phyloP scores from a whole-genome alignment of 2,113 vertebrate genomes.

The Spermophilus dauricus region DNA sequence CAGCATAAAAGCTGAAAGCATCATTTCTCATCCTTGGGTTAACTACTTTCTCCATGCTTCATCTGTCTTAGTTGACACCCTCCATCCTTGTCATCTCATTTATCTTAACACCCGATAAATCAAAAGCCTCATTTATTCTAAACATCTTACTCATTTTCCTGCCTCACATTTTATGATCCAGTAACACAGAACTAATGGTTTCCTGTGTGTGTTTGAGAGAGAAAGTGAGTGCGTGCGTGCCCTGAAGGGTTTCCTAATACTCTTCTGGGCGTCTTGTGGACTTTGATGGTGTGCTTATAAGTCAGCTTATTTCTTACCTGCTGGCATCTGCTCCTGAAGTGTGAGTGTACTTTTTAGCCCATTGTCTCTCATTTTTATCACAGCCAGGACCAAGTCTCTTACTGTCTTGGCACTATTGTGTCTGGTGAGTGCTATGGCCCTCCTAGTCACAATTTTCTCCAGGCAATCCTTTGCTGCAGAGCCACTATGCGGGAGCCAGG shows the following conservation, averaged over 20 bases:
- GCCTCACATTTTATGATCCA: neutral
- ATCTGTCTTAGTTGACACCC: neutral
- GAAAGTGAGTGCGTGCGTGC: neutral
- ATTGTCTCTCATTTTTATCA: neutral
- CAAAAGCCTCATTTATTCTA: neutral
- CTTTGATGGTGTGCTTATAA: fast-evolving
- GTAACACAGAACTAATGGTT: neutral
- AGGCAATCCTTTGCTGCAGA: neutral
- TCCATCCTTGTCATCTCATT: neutral
- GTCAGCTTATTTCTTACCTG: neutral
- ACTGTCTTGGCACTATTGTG: no score
- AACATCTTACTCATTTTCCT: neutral
- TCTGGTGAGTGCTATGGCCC: fast-evolving
- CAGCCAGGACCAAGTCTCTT: no score
- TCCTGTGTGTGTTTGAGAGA: neutral
- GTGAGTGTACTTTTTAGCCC: neutral
- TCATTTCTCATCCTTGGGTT: neutral
- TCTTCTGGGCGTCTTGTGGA: neutral
- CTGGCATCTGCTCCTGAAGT: neutral
- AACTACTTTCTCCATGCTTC: neutral
- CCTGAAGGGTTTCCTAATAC: no score
- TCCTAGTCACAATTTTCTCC: neutral
- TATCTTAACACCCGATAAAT: neutral
- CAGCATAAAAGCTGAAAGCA: neutral
- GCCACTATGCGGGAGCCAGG: no score